Percentiles rank a stretch among this genome's conserved stretches.
Evolutionary conservation across 2,797 vertebrate genomes (phyloP).

Genomic region (Phoeniculus purpureus): DNA sequence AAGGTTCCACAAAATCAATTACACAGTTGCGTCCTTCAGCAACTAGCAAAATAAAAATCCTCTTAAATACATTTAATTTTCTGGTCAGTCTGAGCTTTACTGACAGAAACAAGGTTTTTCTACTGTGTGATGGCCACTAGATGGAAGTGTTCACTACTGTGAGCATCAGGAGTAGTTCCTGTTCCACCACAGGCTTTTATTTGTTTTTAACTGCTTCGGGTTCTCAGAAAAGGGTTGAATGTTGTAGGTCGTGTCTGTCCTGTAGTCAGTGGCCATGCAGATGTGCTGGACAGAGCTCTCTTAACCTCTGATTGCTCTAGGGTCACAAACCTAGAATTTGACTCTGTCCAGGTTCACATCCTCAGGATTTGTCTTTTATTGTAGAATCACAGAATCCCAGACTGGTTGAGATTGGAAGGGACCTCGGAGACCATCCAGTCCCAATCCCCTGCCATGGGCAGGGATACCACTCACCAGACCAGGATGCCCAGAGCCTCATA

Average conservation of each 20-base stretch:
- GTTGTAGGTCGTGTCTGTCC: neutral
- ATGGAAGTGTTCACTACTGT: slow-evolving; percentile 25
- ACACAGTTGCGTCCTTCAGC: neutral
- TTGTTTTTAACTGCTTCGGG: too few species aligned
- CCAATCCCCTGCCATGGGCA: too few species aligned
- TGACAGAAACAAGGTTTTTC: fast-evolving
- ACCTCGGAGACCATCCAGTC: too few species aligned
- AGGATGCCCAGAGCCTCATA: too few species aligned
- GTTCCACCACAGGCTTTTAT: neutral
- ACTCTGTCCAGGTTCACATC: neutral
- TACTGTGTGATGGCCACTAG: slow-evolving; percentile 37
- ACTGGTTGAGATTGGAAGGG: too few species aligned
- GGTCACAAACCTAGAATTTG: neutral
- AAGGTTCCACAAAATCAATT: neutral
- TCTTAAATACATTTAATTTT: neutral
- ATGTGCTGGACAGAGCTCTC: neutral
- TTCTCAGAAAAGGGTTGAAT: neutral
- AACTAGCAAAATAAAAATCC: neutral
- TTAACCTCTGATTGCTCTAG: fast-evolving
- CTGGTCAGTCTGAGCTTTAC: neutral
- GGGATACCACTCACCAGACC: too few species aligned
- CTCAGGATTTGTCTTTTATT: neutral
- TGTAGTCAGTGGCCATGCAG: neutral
- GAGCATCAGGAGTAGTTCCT: neutral
- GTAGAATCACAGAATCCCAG: too few species aligned